Evolutionary conservation across 1,140 invertebrate genomes (phyloP).

Genomic region (Ephestia elutella): DNA sequence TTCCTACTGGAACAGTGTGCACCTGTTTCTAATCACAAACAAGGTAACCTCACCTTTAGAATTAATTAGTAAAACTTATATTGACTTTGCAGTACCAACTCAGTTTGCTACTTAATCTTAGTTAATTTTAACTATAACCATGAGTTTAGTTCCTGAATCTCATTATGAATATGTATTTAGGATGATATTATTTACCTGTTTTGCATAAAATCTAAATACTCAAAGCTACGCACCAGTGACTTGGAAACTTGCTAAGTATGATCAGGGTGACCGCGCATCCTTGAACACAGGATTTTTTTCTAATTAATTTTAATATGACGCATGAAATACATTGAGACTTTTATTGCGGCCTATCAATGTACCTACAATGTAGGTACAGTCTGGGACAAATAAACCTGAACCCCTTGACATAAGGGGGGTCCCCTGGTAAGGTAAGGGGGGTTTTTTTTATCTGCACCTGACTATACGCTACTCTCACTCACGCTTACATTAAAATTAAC

Average conservation of each 20-base stretch:
- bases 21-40: background rate
- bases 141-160: slow-evolving; percentile 6
- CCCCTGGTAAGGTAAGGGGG: no score
- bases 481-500: no score
- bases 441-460: no score
- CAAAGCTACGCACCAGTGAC: slow-evolving; percentile 1
- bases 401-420: no score
- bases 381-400: no score
- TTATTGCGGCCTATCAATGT: no score
- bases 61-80: slow-evolving; percentile 16
- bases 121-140: slow-evolving; percentile 9
- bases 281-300: background rate
- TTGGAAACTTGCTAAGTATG: background rate
- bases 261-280: background rate
- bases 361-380: no score
- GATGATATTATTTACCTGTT: slow-evolving; percentile 13
- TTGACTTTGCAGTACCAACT: slow-evolving; percentile 9
- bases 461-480: no score
- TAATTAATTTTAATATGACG: no score
- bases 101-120: slow-evolving; percentile 6
- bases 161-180: slow-evolving; percentile 17
- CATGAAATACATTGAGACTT: no score
- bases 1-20: no score
- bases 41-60: background rate
- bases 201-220: slow-evolving; percentile 18